Evolutionary conservation across 1,140 invertebrate species (phyloP), one percentile per base, ranked within the genome.

Genomic region (Eriosoma lanigerum): DNA sequence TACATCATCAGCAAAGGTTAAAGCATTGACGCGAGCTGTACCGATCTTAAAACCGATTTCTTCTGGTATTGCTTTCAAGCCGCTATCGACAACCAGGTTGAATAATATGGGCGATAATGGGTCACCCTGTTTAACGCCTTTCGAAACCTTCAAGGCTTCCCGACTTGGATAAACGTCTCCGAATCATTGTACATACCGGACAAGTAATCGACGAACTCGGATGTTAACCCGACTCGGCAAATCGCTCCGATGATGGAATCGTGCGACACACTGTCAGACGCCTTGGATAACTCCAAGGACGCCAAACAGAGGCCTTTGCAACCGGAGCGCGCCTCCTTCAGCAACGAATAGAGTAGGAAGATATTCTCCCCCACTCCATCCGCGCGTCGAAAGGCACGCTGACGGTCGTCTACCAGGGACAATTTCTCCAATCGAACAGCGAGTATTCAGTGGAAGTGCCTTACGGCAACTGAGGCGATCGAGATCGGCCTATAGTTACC

Each of bases 51-150:
- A 62, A 13, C 58, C 58, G 58, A 62, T 17, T 8, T 32, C 58
- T 13, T 62, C 21, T 24, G 58, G 17, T 6, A 62, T 10, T 17
- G 21, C 21, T 17, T 32, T 1, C 4, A 62, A 17, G 19, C 58
- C 21, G 17, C 3, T 1, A 29, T 85, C 83, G 64, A 86, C 81
- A 2, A 83, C 82, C 58, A 84, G 56, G 56, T 86, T 85, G 58
- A 86, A 86, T 12, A 86, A 82, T 10, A 85, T 6, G 2, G 82
- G 83, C 12, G 82, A 82, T 8, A 86, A 81, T 0, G 84, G 84
- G 66, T 85, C 85, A 4, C 86, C 84, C 81, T 86, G 86, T 60
- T 83, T 83, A 0, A 85, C 85, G 19, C 85, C 85, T 5, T 83
- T 15, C 64, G 75, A 84, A 66, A 8, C 75, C 44, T 54, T 84